Conservation (phyloP, 2,888 invertebrate species). For the Thysanoteuthis rhombus region DNA sequence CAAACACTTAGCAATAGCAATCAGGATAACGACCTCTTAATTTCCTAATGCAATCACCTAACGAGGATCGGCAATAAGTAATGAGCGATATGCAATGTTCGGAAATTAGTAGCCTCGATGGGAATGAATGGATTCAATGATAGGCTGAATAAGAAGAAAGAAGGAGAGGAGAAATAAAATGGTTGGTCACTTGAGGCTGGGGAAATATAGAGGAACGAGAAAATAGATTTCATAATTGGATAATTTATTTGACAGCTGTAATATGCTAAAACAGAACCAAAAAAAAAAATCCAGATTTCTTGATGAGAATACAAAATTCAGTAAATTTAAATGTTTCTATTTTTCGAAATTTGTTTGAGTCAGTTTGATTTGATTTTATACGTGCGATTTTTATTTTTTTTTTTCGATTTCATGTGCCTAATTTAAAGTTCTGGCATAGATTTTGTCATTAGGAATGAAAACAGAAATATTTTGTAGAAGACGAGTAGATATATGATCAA, state of each 20-base stretch:
- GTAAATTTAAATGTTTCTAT: not conserved
- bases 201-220: not conserved
- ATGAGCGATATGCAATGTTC: not conserved
- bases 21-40: not conserved
- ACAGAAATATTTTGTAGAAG: not conserved
- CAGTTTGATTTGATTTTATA: not conserved
- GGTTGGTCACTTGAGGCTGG: not conserved
- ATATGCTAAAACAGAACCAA: not conserved
- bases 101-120: not conserved
- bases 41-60: not conserved
- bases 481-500: not conserved
- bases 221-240: not conserved
- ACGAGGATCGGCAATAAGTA: not conserved
- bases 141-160: not conserved
- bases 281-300: not conserved
- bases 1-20: not conserved
- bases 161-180: not conserved
- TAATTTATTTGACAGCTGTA: not conserved
- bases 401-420: not conserved
- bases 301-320: not conserved
- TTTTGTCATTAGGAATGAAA: not conserved
- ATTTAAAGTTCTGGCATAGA: constrained; percentile 12
- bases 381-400: not conserved
- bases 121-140: not conserved
- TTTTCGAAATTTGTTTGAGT: not conserved